Conservation (phyloP, 2,113 vertebrate genomes). For the Rynchops niger region DNA sequence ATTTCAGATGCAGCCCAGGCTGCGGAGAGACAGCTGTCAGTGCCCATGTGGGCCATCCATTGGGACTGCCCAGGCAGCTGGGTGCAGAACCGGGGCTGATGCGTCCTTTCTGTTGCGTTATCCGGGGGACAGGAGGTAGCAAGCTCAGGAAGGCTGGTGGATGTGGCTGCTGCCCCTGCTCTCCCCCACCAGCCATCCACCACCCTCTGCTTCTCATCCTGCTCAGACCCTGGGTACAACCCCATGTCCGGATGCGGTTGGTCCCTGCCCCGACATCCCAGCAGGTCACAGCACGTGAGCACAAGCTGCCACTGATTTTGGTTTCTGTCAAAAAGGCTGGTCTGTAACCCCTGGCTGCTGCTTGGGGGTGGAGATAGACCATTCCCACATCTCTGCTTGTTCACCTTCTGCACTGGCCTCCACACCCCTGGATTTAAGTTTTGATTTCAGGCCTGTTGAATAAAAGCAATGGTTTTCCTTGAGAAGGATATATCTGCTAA, state of each 20-base stretch:
- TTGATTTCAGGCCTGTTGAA: background rate
- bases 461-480: background rate
- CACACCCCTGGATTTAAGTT: background rate
- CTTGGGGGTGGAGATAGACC: background rate
- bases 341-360: background rate
- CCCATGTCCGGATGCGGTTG: fast-evolving
- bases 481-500: background rate
- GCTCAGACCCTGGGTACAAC: background rate
- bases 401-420: fast-evolving
- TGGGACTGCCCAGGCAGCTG: too few species aligned
- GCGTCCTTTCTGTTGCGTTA: background rate
- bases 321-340: background rate
- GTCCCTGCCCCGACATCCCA: background rate
- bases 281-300: background rate
- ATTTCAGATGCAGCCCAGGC: background rate
- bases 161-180: background rate
- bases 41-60: fast-evolving
- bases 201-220: background rate
- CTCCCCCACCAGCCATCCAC: fast-evolving
- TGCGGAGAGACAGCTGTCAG: background rate
- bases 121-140: fast-evolving
- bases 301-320: fast-evolving
- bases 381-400: background rate
- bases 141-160: background rate
- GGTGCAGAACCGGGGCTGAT: fast-evolving